Base-by-base conservation (phyloP, 2,113 vertebrate genomes). In the Zosterops hypoxanthus region DNA sequence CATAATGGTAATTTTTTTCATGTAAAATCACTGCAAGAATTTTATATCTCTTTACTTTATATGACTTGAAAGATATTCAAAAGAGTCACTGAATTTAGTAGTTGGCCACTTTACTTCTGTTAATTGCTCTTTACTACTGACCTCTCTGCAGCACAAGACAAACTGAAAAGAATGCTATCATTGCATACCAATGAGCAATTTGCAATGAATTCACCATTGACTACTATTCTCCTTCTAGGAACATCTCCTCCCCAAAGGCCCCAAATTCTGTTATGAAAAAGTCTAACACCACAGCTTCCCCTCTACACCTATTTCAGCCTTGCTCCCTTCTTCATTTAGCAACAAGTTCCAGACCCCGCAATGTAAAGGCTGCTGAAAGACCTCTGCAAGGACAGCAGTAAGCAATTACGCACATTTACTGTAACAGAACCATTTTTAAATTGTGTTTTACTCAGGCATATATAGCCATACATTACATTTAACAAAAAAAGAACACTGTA, bases 231-330 rank as follows among this genome's bases (percentile, higher is more conserved):
- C 21, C 18, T 86, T 59, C 49, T 19, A 85, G 29, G 25, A 64
- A 7, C 2, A 21, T 5, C 3, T 13, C 14, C 16, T 12, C 1
- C 1, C 2, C 5, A 14, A 60, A 47, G 18, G 2, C 12, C 14
- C 8, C 22, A 39, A 4, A 71, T 87, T 47, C 65, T 56, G 5
- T 29, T 25, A 63, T 5, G 52, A 77, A 66, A 60, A 78, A 36
- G 24, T 14, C 20, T 15, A 82, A 11, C 24, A 84, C 21, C 7
- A 50, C 4, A 7, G 12, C 6, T 72, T 82, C 23, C 14, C 19
- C 80, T 80, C 49, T 69, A 81, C 26, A 34, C 3, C 7, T 5
- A 24, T 64, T 88, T 75, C 19, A 66, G 34, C 11, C 64, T 66
- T 6, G 5, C 7, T 71, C 85, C 34, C 34, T 26, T 69, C 60